These are phyloP conservation scores for Sturnira hondurensis DNA, from an alignment of 2,113 vertebrate genomes.

Conservation along the genomic window DNA sequence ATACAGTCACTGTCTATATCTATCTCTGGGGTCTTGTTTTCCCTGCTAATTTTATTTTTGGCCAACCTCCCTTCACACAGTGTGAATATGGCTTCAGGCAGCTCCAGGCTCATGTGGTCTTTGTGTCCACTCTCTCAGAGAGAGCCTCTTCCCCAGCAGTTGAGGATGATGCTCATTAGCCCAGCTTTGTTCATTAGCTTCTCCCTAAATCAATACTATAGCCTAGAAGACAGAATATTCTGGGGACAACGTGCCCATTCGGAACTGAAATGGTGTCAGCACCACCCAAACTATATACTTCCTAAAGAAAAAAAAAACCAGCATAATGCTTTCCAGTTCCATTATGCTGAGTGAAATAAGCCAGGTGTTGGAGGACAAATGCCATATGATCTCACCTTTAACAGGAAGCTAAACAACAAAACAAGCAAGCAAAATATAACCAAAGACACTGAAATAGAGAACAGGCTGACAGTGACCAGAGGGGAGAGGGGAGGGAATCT, in stretches of 20 bases:
- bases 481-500: too few relatives aligned
- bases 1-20: not conserved
- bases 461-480: too few relatives aligned
- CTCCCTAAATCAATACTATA: not conserved
- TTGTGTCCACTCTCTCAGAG: not conserved
- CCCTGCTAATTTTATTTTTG: not conserved
- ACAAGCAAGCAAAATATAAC: too few relatives aligned
- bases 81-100: not conserved
- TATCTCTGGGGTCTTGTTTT: not conserved
- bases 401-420: too few relatives aligned
- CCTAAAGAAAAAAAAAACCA: not conserved
- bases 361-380: too few relatives aligned
- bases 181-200: not conserved
- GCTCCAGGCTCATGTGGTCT: not conserved
- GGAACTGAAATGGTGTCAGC: not conserved
- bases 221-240: not conserved
- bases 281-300: not conserved
- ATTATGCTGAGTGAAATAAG: too few relatives aligned
- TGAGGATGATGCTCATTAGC: not conserved
- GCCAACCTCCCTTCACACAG: not conserved
- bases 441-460: too few relatives aligned
- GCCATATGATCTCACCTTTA: too few relatives aligned
- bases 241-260: not conserved
- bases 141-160: not conserved
- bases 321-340: too few relatives aligned